Base-by-base conservation (phyloP, 2,888 invertebrate genomes). In the Pseudococcus jackbeardsleyi region DNA sequence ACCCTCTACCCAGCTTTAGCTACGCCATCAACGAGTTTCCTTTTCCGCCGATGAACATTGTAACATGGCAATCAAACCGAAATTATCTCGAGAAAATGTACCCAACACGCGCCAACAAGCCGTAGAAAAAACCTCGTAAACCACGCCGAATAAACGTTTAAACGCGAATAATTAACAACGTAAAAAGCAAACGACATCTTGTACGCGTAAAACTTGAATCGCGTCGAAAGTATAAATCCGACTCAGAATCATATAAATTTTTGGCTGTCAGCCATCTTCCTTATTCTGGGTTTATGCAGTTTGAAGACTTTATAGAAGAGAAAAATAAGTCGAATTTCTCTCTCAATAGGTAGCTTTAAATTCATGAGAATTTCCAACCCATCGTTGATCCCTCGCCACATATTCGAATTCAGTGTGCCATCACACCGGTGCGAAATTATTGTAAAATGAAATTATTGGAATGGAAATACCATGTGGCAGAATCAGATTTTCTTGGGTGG, bases 371-470 rank as follows among this genome's bases (percentile, higher is more conserved):
- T 64, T 64, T 64, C 22, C 50, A 64, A 64, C 64, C 0, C 8
- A 22, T 50, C 12, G 8, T 17, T 50, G 12, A 3, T 33, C 1
- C 26, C 26, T 33, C 26, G 26, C 1, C 1, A 2, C 26, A 33
- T 33, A 33, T 3, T 3, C 26, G 3, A n/a, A n/a, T n/a, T n/a
- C n/a, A 33, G 26, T 50, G 1, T 50, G 0, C 50, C 11, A 19
- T 64, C n/a, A 5, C 19, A 64, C 64, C 19, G 64, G 64, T 12
- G 22, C 22, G 22, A 22, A 64, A 64, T 22, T 64, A 64, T 64
- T 6, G 6, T 64, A 64, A 64, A 77, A 77, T 39, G 77, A 77
- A 77, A 77, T 77, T 77, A 77, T 39, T 77, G 77, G 39, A 77
- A 77, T 77, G 77, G 77, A 77, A 77, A 77, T 39, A 77, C 39